phyloP scores from a whole-genome alignment of 2,888 invertebrate genomes.

The Nephrotoma appendiculata region DNA sequence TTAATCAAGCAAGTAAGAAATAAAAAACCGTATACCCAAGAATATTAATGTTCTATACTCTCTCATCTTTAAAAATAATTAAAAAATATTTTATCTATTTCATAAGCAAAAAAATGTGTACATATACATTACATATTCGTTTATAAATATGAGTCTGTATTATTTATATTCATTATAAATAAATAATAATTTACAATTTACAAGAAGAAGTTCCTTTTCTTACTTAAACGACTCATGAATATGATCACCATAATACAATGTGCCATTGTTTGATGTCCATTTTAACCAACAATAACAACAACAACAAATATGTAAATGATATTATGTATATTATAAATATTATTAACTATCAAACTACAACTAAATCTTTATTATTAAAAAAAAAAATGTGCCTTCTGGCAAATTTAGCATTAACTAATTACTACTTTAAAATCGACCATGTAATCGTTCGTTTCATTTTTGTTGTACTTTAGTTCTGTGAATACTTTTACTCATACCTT shows the following conservation, averaged over 20 bases:
- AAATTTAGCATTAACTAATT: constrained; percentile 5
- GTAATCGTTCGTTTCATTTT: neutral
- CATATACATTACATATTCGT: no score
- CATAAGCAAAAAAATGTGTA: neutral
- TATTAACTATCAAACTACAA: neutral
- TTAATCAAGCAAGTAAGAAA: neutral
- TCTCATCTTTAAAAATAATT: neutral
- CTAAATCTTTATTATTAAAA: neutral
- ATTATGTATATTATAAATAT: neutral
- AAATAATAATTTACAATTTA: neutral
- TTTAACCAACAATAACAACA: neutral
- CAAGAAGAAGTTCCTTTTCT: neutral
- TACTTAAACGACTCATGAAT: neutral
- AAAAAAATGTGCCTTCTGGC: neutral
- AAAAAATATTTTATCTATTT: neutral
- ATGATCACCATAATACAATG: neutral
- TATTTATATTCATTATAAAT: neutral
- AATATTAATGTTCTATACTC: neutral
- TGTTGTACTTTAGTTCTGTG: neutral
- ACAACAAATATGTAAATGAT: neutral
- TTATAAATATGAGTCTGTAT: neutral
- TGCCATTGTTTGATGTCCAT: neutral
- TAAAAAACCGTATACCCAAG: neutral
- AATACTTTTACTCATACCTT: neutral
- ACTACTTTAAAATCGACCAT: constrained; percentile 5